Percentiles rank a stretch among this genome's conserved stretches.
phyloP scores from a whole-genome alignment of 1,140 invertebrate genomes.

The Ctenoplectra terminalis region DNA sequence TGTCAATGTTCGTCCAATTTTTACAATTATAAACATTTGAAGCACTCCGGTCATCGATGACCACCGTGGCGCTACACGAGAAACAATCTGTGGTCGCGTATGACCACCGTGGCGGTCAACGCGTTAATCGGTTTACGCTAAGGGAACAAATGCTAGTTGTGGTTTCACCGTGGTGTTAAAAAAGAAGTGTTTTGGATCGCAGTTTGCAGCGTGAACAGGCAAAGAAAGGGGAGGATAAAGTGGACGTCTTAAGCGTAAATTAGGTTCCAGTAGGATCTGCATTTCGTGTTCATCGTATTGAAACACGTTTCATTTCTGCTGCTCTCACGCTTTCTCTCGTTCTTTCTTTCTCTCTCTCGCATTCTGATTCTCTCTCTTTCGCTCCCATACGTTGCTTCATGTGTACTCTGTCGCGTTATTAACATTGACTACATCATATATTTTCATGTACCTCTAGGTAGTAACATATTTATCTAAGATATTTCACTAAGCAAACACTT shows the following conservation, averaged over 20 bases:
- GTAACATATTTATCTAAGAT: constrained; percentile 48
- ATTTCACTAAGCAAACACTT: constrained; percentile 37
- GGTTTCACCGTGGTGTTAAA: too few species aligned
- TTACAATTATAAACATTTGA: too few species aligned
- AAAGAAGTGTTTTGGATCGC: not conserved
- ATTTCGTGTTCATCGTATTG: not conserved
- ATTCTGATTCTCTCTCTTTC: not conserved
- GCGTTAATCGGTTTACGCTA: not conserved
- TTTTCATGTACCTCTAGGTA: constrained; percentile 40
- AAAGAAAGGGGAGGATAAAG: not conserved
- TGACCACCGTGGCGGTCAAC: too few species aligned
- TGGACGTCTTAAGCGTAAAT: constrained; percentile 40
- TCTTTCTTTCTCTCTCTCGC: not conserved
- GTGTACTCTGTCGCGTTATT: constrained; percentile 19
- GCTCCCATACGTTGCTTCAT: not conserved
- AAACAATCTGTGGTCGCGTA: too few species aligned
- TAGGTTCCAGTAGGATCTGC: constrained; percentile 22
- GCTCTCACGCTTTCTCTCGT: too few species aligned
- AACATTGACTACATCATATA: constrained; percentile 57
- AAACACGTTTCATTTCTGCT: not conserved
- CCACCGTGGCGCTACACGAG: too few species aligned
- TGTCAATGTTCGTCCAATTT: too few species aligned
- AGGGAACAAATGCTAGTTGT: not conserved
- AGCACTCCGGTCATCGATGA: too few species aligned
- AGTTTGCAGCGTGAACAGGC: not conserved